phyloP scores from a whole-genome alignment of 2,888 invertebrate genomes.

The Prionchulus punctatus region DNA sequence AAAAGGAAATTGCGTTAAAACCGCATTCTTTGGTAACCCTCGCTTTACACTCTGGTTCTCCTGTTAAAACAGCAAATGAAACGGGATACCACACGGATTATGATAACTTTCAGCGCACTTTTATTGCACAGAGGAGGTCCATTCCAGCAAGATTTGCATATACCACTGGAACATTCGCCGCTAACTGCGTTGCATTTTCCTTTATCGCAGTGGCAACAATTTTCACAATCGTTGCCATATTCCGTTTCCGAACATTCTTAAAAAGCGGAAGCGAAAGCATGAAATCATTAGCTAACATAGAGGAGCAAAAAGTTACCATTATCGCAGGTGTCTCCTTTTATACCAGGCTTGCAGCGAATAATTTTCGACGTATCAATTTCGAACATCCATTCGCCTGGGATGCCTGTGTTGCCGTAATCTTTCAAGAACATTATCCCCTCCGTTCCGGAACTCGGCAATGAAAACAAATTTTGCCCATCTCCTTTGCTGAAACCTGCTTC shows the following conservation, averaged over 20 bases:
- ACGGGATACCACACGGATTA: too few species aligned
- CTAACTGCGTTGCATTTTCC: slow-evolving; percentile 21
- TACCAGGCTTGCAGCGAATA: slow-evolving; percentile 27
- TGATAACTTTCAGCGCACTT: slow-evolving; percentile 14
- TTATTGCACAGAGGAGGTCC: slow-evolving; percentile 21
- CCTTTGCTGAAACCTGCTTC: slow-evolving; percentile 29
- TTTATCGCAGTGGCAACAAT: slow-evolving; percentile 28
- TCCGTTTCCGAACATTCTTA: slow-evolving; percentile 25
- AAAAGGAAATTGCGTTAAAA: slow-evolving; percentile 26
- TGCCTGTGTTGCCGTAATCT: slow-evolving; percentile 29
- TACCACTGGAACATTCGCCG: slow-evolving; percentile 21
- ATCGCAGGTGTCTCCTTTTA: slow-evolving; percentile 31
- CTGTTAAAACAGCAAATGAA: too few species aligned
- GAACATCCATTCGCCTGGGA: slow-evolving; percentile 32
- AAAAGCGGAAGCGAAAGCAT: slow-evolving; percentile 5
- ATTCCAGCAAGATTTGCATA: slow-evolving; percentile 25
- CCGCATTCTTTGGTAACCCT: slow-evolving; percentile 18
- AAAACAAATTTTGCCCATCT: slow-evolving; percentile 19
- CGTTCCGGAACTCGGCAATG: slow-evolving; percentile 27
- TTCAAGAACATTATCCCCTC: slow-evolving; percentile 29
- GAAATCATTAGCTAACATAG: background rate
- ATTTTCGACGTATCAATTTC: slow-evolving; percentile 21
- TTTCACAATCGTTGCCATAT: slow-evolving; percentile 28
- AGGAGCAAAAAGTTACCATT: slow-evolving; percentile 16
- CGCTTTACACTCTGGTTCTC: slow-evolving; percentile 13